Percentiles rank a stretch among this genome's conserved stretches.
Evolutionary conservation across 2,113 vertebrate genomes (phyloP).

Genomic region (Eulemur macaco): DNA sequence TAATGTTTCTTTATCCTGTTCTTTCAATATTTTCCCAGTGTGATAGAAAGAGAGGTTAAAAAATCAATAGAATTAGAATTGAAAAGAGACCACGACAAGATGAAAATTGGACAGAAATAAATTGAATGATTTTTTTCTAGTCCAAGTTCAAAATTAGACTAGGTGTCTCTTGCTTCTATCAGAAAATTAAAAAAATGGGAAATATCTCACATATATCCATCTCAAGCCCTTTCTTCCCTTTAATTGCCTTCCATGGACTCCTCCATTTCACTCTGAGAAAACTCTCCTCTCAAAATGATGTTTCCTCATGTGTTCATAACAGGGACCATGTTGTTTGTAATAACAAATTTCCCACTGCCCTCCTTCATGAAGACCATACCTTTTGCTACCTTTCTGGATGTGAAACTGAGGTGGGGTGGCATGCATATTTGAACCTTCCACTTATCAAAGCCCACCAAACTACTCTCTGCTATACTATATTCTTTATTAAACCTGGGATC

Average conservation of each 20-base stretch:
- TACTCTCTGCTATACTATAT: neutral
- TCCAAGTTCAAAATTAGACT: slow-evolving; percentile 18
- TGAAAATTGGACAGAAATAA: slow-evolving; percentile 62
- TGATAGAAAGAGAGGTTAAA: slow-evolving; percentile 1
- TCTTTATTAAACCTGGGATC: neutral
- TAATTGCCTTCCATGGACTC: neutral
- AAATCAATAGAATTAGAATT: slow-evolving; percentile 67
- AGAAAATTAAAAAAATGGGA: neutral
- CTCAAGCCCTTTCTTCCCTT: neutral
- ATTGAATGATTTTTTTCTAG: slow-evolving; percentile 12
- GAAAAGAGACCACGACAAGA: slow-evolving; percentile 47
- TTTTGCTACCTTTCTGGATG: neutral
- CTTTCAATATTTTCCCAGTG: slow-evolving; percentile 56
- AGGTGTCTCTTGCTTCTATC: neutral
- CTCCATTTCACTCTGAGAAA: neutral
- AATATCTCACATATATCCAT: neutral
- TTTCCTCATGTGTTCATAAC: neutral
- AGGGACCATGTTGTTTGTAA: neutral
- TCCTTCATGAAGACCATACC: neutral
- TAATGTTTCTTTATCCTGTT: slow-evolving; percentile 57
- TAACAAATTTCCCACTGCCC: neutral
- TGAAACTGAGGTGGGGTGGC: neutral
- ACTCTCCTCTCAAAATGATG: neutral
- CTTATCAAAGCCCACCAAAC: neutral
- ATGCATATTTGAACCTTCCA: neutral